Conservation (phyloP, 2,797 vertebrate genomes). For the Clarias fuscus region DNA sequence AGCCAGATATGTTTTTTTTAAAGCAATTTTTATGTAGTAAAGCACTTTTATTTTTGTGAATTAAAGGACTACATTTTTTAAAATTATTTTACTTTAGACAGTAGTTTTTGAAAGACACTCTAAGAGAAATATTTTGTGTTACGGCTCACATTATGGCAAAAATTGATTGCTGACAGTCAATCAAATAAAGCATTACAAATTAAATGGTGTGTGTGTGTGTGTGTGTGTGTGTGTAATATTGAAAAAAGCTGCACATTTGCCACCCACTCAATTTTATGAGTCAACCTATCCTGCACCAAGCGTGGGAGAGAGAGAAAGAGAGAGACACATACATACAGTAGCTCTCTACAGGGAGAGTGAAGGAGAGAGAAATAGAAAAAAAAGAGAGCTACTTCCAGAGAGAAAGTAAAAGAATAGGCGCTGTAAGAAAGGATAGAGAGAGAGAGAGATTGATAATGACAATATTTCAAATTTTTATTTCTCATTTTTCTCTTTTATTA, state of each 20-base stretch:
- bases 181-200: constrained; percentile 27
- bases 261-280: constrained; percentile 63
- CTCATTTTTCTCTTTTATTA: neutral
- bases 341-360: neutral
- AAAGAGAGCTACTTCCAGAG: neutral
- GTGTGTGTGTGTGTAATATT: constrained; percentile 17
- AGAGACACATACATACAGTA: constrained; percentile 1
- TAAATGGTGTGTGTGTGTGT: constrained; percentile 17
- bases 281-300: constrained; percentile 60
- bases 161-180: constrained; percentile 15
- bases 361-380: neutral
- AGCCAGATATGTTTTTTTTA: neutral
- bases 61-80: too few species aligned
- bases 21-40: neutral
- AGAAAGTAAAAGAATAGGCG: neutral
- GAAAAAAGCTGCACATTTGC: constrained; percentile 53
- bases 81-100: too few species aligned
- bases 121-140: neutral
- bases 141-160: neutral
- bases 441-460: neutral
- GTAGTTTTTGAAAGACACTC: neutral
- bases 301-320: constrained; percentile 54
- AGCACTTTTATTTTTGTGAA: neutral
- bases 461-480: neutral
- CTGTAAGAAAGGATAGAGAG: neutral